Evolutionary conservation across 2,113 vertebrate genomes (phyloP).

Genomic region (Platichthys flesus): DNA sequence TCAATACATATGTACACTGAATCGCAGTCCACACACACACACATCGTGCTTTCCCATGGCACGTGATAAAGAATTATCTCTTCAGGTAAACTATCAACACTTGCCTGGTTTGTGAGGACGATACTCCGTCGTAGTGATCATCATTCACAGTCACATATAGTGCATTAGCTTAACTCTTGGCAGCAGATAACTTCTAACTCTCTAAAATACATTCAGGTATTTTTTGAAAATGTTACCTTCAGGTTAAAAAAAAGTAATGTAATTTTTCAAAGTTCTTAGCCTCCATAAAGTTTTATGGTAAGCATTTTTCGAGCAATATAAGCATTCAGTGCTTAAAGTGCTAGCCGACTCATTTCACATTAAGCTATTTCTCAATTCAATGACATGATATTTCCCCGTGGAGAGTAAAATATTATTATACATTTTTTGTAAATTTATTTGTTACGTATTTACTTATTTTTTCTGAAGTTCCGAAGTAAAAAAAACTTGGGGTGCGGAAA

Average conservation of each 20-base stretch:
- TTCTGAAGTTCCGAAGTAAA: neutral
- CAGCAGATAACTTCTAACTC: neutral
- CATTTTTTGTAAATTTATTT: neutral
- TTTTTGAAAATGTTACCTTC: neutral
- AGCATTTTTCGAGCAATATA: slow-evolving; percentile 27
- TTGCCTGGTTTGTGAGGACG: neutral
- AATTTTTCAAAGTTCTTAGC: neutral
- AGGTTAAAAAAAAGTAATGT: neutral
- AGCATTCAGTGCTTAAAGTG: neutral
- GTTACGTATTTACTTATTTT: neutral
- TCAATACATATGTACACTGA: neutral
- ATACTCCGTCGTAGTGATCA: neutral
- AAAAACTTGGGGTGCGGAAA: neutral
- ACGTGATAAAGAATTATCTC: slow-evolving; percentile 1
- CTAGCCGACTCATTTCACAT: slow-evolving; percentile 12
- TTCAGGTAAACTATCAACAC: slow-evolving; percentile 1
- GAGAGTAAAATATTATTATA: neutral
- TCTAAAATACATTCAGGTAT: slow-evolving; percentile 15
- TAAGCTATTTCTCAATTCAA: slow-evolving; percentile 3
- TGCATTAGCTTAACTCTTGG: neutral
- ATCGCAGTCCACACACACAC: neutral
- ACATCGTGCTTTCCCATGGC: neutral
- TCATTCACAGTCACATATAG: neutral
- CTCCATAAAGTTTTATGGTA: neutral
- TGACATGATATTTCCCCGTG: slow-evolving; percentile 1